phyloP scores from a whole-genome alignment of 1,140 invertebrate species.

The Dendroctonus valens region DNA sequence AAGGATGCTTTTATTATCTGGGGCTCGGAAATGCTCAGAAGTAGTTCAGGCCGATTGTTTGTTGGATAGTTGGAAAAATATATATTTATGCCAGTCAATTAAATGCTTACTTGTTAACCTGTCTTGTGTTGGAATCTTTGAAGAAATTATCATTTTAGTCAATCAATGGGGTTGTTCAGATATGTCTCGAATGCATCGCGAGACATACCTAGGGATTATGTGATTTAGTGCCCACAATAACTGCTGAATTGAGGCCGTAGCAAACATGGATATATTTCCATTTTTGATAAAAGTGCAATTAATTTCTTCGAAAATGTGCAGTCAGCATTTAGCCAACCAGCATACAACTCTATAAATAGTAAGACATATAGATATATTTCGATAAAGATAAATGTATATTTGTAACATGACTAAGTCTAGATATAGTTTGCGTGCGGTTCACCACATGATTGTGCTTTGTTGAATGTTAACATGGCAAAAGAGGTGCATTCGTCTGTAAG shows the following conservation, averaged over 20 bases:
- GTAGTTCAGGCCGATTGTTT: slow-evolving; percentile 12
- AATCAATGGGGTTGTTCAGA: too few species aligned
- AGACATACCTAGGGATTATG: too few species aligned
- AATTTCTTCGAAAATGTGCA: not conserved
- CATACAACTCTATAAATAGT: slow-evolving; percentile 12
- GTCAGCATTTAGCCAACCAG: not conserved
- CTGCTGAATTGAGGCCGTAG: too few species aligned
- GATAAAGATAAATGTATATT: slow-evolving; percentile 25
- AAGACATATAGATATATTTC: slow-evolving; percentile 23
- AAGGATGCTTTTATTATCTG: not conserved
- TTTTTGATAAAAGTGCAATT: not conserved
- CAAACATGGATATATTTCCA: too few species aligned
- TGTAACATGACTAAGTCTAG: slow-evolving; percentile 21
- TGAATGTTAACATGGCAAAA: slow-evolving; percentile 34
- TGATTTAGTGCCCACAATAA: too few species aligned
- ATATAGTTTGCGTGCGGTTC: slow-evolving; percentile 29
- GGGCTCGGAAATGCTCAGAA: slow-evolving; percentile 13
- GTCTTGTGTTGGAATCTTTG: too few species aligned
- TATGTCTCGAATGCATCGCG: too few species aligned
- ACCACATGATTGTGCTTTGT: slow-evolving; percentile 42
- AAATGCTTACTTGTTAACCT: not conserved
- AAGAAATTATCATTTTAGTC: too few species aligned
- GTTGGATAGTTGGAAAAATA: slow-evolving; percentile 25
- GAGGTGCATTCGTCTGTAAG: slow-evolving; percentile 26
- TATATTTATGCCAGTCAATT: slow-evolving; percentile 2